A percentile compares a stretch with the other conserved stretches of the same genome.
Evolutionary conservation across 2,113 vertebrate genomes (phyloP).

Genomic region (Onychostruthus taczanowskii): DNA sequence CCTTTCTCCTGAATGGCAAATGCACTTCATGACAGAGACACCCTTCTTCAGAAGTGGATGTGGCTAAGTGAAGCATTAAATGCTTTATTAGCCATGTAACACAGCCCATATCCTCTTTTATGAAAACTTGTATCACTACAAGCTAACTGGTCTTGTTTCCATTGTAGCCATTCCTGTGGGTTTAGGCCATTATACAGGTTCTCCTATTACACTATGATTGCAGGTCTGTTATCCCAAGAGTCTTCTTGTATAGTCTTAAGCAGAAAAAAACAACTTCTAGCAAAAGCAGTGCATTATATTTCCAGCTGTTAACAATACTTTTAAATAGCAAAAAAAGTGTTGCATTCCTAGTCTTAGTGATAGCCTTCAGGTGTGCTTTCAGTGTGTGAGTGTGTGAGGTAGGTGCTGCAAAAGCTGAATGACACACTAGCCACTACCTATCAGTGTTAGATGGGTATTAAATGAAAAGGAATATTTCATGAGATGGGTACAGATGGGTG

Average conservation of each 20-base stretch:
- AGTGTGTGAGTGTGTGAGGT: neutral
- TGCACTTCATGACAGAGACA: neutral
- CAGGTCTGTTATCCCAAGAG: neutral
- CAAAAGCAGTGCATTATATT: neutral
- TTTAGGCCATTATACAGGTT: neutral
- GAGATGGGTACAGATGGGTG: neutral
- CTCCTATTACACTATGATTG: neutral
- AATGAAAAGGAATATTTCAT: neutral
- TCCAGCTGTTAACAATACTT: neutral
- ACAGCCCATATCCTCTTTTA: neutral
- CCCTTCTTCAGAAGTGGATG: neutral
- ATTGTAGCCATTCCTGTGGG: neutral
- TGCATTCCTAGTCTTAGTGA: neutral
- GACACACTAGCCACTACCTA: neutral
- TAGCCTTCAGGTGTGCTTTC: neutral
- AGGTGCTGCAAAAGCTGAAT: neutral
- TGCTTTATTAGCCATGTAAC: neutral
- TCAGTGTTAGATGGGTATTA: neutral
- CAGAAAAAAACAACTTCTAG: neutral
- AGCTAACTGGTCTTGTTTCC: neutral
- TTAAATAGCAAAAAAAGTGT: neutral
- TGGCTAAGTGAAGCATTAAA: neutral
- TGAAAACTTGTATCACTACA: neutral
- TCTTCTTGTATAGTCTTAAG: neutral
- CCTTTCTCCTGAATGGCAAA: neutral